phyloP scores from a whole-genome alignment of 1,140 invertebrate species.

The Cyphomyrmex costatus region DNA sequence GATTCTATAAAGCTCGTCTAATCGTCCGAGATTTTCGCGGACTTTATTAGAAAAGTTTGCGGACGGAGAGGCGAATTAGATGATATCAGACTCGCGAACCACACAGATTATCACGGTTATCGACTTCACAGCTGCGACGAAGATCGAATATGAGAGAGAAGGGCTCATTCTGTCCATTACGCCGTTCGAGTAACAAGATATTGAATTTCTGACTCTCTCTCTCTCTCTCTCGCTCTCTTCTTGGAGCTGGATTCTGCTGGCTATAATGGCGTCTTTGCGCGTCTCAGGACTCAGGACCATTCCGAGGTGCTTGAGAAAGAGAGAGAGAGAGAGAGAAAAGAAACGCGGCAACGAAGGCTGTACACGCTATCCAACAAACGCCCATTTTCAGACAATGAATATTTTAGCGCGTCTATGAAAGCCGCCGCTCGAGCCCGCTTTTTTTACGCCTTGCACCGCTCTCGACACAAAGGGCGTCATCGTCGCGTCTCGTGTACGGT shows the following conservation, averaged over 20 bases:
- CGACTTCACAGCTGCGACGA: conserved; percentile 62
- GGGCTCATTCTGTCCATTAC: conserved; percentile 59
- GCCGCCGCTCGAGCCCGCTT: conserved; percentile 64
- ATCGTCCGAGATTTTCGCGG: conserved; percentile 47
- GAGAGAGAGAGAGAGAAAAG: neutral
- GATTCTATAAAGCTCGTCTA: conserved; percentile 45
- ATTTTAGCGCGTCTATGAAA: conserved; percentile 77
- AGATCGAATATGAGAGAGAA: conserved; percentile 55
- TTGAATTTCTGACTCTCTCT: conserved; percentile 68
- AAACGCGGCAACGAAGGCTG: conserved; percentile 55
- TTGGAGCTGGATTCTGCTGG: conserved; percentile 64
- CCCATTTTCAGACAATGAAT: conserved; percentile 81
- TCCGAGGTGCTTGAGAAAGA: conserved; percentile 49
- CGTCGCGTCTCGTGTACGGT: neutral
- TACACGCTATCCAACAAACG: conserved; percentile 75
- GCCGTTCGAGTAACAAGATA: conserved; percentile 72
- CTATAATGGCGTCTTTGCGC: conserved; percentile 76
- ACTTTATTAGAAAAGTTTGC: conserved; percentile 66
- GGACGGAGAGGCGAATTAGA: neutral
- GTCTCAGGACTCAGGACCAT: conserved; percentile 53
- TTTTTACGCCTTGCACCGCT: conserved; percentile 59
- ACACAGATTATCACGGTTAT: conserved; percentile 47
- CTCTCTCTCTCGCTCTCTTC: neutral
- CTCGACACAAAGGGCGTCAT: conserved; percentile 75
- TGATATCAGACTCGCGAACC: conserved; percentile 9